phyloP scores from a whole-genome alignment of 2,113 vertebrate species.

The Antechinus flavipes region DNA sequence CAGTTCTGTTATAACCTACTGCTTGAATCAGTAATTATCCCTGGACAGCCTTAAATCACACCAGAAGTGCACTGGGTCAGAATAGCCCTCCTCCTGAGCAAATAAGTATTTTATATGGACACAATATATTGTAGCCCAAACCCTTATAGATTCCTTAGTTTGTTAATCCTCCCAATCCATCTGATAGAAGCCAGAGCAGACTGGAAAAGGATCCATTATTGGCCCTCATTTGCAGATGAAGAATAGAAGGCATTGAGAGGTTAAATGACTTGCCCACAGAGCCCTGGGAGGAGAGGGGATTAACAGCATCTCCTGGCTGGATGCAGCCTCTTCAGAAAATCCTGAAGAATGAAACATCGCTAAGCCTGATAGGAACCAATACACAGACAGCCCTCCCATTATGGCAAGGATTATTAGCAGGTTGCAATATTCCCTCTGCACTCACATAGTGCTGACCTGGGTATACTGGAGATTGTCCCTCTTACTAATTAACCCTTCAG shows the following conservation, averaged over 20 bases:
- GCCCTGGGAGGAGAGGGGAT: not conserved
- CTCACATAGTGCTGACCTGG: not conserved
- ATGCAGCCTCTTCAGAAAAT: constrained; percentile 51
- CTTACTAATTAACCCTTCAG: constrained; percentile 35
- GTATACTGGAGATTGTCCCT: not conserved
- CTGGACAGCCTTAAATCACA: not conserved
- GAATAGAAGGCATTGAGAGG: constrained; percentile 26
- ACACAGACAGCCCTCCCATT: constrained; percentile 14
- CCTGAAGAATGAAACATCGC: constrained; percentile 13
- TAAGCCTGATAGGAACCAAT: constrained; percentile 27
- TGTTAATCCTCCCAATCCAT: not conserved
- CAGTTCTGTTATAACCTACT: not conserved
- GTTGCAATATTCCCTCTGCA: constrained; percentile 45
- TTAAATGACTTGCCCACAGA: constrained; percentile 56
- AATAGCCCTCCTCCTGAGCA: not conserved
- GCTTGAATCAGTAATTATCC: not conserved
- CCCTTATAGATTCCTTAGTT: not conserved
- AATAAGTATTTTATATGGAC: not conserved
- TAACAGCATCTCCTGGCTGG: not conserved
- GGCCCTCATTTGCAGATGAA: constrained; percentile 47
- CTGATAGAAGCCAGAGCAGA: not conserved
- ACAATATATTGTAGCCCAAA: not conserved
- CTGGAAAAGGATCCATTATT: not conserved
- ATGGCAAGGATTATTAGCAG: constrained; percentile 51
- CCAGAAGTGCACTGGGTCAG: not conserved